Evolutionary conservation across 2,888 invertebrate genomes (phyloP).

Genomic region (Limenitis camilla): DNA sequence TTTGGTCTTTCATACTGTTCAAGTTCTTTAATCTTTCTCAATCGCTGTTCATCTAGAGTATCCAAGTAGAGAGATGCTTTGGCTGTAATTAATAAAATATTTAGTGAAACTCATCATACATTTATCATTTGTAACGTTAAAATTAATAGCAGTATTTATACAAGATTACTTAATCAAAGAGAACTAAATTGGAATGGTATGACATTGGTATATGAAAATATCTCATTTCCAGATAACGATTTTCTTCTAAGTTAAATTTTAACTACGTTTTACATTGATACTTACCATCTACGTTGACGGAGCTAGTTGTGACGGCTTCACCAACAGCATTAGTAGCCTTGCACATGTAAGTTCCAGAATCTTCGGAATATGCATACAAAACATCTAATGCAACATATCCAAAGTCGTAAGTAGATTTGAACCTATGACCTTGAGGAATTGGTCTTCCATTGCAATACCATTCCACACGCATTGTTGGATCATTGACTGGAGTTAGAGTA

Average conservation of each 20-base stretch:
- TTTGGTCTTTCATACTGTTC: constrained; percentile 87
- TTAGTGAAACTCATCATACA: too few relatives aligned
- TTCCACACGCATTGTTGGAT: constrained; percentile 98
- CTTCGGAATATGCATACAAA: constrained; percentile 96
- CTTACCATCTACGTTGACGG: constrained; percentile 89
- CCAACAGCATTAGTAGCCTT: constrained; percentile 95
- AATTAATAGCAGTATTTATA: too few relatives aligned
- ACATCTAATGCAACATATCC: constrained; percentile 98
- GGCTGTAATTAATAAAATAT: constrained; percentile 62
- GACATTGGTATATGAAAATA: too few relatives aligned
- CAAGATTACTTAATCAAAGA: too few relatives aligned
- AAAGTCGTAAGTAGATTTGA: constrained; percentile 97
- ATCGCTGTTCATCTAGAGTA: constrained; percentile 91
- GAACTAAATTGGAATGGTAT: too few relatives aligned
- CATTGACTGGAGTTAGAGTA: constrained; percentile 96
- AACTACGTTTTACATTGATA: constrained; percentile 16
- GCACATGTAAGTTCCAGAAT: constrained; percentile 97
- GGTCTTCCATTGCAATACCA: constrained; percentile 98
- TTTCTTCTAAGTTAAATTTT: neutral
- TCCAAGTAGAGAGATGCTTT: constrained; percentile 90
- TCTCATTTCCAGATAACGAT: neutral
- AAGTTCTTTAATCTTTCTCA: constrained; percentile 90
- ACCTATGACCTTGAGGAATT: constrained; percentile 93
- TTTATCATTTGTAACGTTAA: too few relatives aligned
- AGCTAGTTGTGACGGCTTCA: constrained; percentile 94